phyloP scores from a whole-genome alignment of 2,888 invertebrate species.

The Tetranychus piercei region DNA sequence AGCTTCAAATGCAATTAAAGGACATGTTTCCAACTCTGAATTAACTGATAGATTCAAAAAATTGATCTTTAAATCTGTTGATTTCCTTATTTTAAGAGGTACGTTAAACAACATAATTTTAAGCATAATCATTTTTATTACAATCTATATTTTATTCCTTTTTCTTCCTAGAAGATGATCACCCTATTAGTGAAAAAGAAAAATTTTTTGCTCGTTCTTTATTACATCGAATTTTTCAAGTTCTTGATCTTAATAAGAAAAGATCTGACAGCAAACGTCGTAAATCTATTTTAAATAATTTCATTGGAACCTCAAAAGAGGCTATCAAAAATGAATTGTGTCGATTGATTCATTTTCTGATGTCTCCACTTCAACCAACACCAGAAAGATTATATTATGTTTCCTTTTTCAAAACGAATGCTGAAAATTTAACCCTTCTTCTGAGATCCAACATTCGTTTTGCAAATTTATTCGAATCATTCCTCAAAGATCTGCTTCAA shows the following conservation, averaged over 20 bases:
- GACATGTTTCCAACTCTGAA: slow-evolving; percentile 17
- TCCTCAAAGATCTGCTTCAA: not conserved
- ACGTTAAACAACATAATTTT: not conserved
- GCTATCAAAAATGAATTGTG: slow-evolving; percentile 4
- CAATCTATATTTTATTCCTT: not conserved
- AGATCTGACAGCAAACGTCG: not conserved
- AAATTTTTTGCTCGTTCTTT: slow-evolving; percentile 9
- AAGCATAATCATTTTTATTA: not conserved
- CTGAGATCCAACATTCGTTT: not conserved
- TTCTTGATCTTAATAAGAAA: slow-evolving; percentile 6
- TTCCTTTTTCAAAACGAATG: not conserved
- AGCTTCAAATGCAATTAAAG: not conserved
- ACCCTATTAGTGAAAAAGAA: not conserved
- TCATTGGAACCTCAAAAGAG: slow-evolving; percentile 4
- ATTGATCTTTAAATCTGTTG: slow-evolving; percentile 21
- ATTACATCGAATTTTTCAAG: not conserved
- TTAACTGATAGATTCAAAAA: slow-evolving; percentile 22
- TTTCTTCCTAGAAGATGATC: not conserved
- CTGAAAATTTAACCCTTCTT: not conserved
- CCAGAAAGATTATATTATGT: slow-evolving; percentile 5
- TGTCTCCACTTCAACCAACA: not conserved
- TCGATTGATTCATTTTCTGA: not conserved
- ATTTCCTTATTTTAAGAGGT: slow-evolving; percentile 26
- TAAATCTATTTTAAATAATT: not conserved
- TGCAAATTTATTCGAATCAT: not conserved